A percentile compares a stretch with the other conserved stretches of the same genome.
phyloP scores from a whole-genome alignment of 2,797 vertebrate genomes.

The Anableps anableps region DNA sequence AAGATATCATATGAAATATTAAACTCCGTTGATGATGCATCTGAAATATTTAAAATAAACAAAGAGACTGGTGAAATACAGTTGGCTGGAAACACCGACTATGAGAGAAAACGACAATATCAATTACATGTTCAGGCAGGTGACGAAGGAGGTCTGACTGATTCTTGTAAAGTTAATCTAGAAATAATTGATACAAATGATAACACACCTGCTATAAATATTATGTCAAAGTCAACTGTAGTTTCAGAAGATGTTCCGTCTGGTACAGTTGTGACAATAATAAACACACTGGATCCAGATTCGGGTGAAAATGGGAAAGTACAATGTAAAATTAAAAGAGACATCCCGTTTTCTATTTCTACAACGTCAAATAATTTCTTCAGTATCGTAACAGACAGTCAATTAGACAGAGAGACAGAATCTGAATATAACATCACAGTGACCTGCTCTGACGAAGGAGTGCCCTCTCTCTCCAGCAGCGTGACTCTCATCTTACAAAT shows the following conservation, averaged over 20 bases:
- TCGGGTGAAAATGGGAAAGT: constrained; percentile 67
- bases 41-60: constrained; percentile 48
- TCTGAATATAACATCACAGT: not conserved
- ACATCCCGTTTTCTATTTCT: constrained; percentile 64
- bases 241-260: constrained; percentile 69
- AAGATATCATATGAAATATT: constrained; percentile 46
- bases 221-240: constrained; percentile 63
- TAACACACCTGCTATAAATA: constrained; percentile 71
- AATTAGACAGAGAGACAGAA: not conserved
- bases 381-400: constrained; percentile 60
- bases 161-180: constrained; percentile 73
- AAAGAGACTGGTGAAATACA: constrained; percentile 28
- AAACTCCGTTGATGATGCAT: constrained; percentile 14
- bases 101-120: constrained; percentile 62
- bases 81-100: constrained; percentile 30
- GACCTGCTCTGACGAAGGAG: not conserved
- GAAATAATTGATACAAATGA: constrained; percentile 79
- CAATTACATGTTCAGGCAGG: constrained; percentile 74
- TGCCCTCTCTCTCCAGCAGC: not conserved
- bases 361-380: constrained; percentile 67
- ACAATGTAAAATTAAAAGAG: constrained; percentile 47
- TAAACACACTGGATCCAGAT: constrained; percentile 79
- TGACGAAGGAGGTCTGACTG: constrained; percentile 76
- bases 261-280: constrained; percentile 76
- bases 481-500: not conserved